Evolutionary conservation across 1,140 invertebrate genomes (phyloP).

Genomic region (Aphidius ervi): DNA sequence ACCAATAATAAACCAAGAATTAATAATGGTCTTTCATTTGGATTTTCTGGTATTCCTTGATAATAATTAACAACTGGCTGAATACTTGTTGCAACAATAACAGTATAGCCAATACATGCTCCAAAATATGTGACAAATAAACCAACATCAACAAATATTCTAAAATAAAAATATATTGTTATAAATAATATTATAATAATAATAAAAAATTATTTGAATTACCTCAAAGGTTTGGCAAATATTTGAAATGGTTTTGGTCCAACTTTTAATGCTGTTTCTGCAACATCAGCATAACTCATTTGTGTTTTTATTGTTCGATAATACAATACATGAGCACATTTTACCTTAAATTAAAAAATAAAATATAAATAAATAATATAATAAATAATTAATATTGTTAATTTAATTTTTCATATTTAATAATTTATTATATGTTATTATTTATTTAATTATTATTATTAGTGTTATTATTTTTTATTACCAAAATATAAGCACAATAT

Average conservation of each 20-base stretch:
- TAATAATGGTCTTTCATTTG: too few relatives aligned
- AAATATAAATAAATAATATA: too few relatives aligned
- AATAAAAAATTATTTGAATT: slow-evolving; percentile 20
- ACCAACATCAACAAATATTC: slow-evolving; percentile 39
- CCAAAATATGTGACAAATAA: slow-evolving; percentile 75
- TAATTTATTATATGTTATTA: too few relatives aligned
- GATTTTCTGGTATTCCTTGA: too few relatives aligned
- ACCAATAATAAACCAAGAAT: too few relatives aligned
- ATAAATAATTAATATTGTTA: too few relatives aligned
- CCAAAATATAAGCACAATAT: slow-evolving; percentile 77
- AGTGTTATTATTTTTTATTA: too few relatives aligned
- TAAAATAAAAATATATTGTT: too few relatives aligned
- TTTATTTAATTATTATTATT: too few relatives aligned
- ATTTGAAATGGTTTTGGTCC: slow-evolving; percentile 64
- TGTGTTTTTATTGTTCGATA: slow-evolving; percentile 62
- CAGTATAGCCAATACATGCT: slow-evolving; percentile 78
- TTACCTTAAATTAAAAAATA: slow-evolving; percentile 46
- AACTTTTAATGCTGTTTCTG: slow-evolving; percentile 65
- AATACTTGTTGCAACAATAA: slow-evolving; percentile 74
- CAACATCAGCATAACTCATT: slow-evolving; percentile 76
- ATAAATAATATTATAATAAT: too few relatives aligned
- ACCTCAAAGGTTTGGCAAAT: slow-evolving; percentile 64
- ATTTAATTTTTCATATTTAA: too few relatives aligned
- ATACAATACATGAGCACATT: slow-evolving; percentile 76
- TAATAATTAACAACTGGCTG: slow-evolving; percentile 1